phyloP scores from a whole-genome alignment of 2,888 invertebrate genomes.

The Stegophylla sp. region DNA sequence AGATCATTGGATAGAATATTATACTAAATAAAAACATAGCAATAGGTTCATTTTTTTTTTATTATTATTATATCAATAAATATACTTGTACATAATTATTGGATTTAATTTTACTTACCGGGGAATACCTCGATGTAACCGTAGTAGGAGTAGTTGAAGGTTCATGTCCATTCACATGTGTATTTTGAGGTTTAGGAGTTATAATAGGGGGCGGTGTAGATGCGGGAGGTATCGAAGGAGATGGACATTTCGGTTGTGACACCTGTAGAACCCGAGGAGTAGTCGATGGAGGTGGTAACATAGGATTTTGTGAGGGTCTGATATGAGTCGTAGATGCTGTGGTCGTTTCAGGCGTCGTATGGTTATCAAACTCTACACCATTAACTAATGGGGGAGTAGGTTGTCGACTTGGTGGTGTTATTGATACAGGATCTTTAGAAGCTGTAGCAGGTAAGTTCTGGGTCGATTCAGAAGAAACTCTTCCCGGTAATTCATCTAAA shows the following conservation, averaged over 20 bases:
- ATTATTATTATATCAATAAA: too few species aligned
- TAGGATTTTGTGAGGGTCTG: conserved; percentile 56
- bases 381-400: conserved; percentile 46
- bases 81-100: too few species aligned
- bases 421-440: conserved; percentile 42
- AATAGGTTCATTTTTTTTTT: too few species aligned
- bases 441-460: conserved; percentile 10
- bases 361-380: conserved; percentile 34
- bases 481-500: conserved; percentile 53
- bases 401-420: conserved; percentile 26
- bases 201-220: conserved; percentile 45
- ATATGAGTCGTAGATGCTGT: conserved; percentile 29
- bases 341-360: conserved; percentile 39
- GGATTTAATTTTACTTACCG: conserved; percentile 22
- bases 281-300: conserved; percentile 48
- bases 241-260: conserved; percentile 53
- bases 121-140: conserved; percentile 41
- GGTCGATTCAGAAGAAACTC: conserved; percentile 36
- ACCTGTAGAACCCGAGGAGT: conserved; percentile 41
- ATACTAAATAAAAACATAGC: background rate
- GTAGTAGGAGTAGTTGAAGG: conserved; percentile 33
- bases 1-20: background rate
- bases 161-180: conserved; percentile 51
- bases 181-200: conserved; percentile 34
- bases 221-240: conserved; percentile 38